Base-by-base conservation (phyloP, 2,797 vertebrate species). In the Synanceia verrucosa region DNA sequence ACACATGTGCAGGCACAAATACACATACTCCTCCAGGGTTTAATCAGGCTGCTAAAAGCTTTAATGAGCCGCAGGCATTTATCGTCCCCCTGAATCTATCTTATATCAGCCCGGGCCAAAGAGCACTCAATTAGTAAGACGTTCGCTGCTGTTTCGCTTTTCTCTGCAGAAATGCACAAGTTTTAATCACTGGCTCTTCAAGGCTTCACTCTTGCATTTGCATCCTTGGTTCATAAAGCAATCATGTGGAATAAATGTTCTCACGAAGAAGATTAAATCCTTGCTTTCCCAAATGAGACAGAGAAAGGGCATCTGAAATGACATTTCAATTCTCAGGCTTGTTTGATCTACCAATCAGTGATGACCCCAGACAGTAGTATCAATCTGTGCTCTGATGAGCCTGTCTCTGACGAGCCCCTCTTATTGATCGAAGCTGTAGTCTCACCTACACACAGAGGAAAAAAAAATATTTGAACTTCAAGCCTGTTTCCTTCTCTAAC, bases 1-100 rank as follows among this genome's bases (percentile, higher is more conserved):
- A 12, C 43, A 46, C 18, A 23, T n/a, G 39, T 9, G 18, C n/a
- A 12, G 1, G n/a, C 53, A 55, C 36, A 70, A 47, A 72, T 0
- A 70, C 70, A 43, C 51, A 52, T 11, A 41, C 41, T 64, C 37
- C 48, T 73, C n/a, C 65, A 43, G 57, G 33, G 70, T 81, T 85
- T 81, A 86, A 86, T 90, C 70, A 86, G 48, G 43, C 76, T 69
- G 65, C 62, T 90, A 68, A 89, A 85, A 73, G 81, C 74, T 73
- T 76, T 86, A 85, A 91, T 90, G 76, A 88, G 74, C 63, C 31
- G 13, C 9, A 68, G 58, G 59, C 64, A 76, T 85, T 86, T 82
- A 89, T 84, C 73, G 64, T 79, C 77, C 65, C 66, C 65, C 48
- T 53, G 36, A 76, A 86, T 84, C 70, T 57, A 52, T 65, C 76